These are phyloP conservation scores for Cactoblastis cactorum DNA, from an alignment of 2,888 invertebrate genomes.

Conservation along the genomic window DNA sequence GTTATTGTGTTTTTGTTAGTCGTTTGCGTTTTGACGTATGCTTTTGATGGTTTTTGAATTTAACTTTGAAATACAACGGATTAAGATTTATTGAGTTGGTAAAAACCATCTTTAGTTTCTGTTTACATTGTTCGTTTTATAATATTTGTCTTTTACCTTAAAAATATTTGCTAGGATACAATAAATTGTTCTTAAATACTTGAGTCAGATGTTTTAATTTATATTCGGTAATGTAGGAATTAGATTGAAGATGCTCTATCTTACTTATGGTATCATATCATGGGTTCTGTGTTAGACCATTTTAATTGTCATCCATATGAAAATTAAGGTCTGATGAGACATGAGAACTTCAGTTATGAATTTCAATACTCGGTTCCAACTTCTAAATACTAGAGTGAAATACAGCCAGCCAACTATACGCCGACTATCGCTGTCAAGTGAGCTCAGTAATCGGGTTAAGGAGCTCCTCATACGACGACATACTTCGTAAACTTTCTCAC, in stretches of 20 bases:
- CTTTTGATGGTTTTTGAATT: not conserved
- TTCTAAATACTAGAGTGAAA: not conserved
- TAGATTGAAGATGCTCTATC: too few species aligned
- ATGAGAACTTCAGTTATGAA: not conserved
- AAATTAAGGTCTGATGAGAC: not conserved
- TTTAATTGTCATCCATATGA: too few species aligned
- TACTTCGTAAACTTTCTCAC: constrained; percentile 36
- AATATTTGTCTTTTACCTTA: too few species aligned
- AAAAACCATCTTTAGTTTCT: too few species aligned
- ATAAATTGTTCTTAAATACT: too few species aligned
- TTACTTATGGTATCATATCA: too few species aligned
- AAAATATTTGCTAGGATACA: too few species aligned
- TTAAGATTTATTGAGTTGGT: not conserved
- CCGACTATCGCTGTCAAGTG: constrained; percentile 23
- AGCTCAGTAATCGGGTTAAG: constrained; percentile 35
- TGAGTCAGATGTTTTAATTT: too few species aligned
- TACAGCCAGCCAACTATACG: constrained; percentile 21
- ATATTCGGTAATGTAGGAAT: too few species aligned
- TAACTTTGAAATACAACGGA: not conserved
- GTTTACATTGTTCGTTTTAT: too few species aligned
- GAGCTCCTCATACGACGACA: constrained; percentile 26
- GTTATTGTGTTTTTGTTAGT: not conserved
- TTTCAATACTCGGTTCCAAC: not conserved
- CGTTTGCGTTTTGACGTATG: not conserved
- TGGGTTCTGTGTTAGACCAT: too few species aligned